Conservation (phyloP, 2,113 vertebrate genomes). For the Catharus minimus region DNA sequence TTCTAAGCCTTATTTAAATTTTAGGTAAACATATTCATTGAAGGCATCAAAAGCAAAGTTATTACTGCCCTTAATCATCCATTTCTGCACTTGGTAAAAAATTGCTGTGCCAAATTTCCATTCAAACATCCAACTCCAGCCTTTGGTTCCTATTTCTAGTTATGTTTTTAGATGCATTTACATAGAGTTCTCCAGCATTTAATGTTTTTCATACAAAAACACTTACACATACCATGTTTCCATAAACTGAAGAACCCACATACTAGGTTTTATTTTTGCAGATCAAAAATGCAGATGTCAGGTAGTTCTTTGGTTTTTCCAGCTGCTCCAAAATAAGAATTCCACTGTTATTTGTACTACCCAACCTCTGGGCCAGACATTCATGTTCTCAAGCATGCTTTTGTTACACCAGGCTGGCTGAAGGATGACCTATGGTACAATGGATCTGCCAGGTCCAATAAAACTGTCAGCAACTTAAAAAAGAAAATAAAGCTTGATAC, state of each 20-base stretch:
- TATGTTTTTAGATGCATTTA: neutral
- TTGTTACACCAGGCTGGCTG: neutral
- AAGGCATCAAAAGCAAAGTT: neutral
- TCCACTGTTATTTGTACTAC: neutral
- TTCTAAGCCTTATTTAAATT: neutral
- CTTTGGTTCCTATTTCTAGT: neutral
- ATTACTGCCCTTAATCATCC: neutral
- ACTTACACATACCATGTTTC: neutral
- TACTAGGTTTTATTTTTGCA: neutral
- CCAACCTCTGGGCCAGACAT: fast-evolving
- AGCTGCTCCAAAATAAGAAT: neutral
- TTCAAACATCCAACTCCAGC: neutral
- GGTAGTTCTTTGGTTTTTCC: neutral
- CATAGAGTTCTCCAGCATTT: neutral
- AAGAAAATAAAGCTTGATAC: neutral
- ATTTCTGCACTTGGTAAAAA: neutral
- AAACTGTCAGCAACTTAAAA: neutral
- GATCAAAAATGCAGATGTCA: neutral
- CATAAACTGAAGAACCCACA: neutral
- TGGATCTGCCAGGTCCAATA: neutral
- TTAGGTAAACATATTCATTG: neutral
- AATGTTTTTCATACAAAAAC: neutral
- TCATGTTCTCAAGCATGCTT: neutral
- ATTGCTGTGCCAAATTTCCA: neutral
- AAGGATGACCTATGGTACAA: neutral